A percentile compares a stretch with the other conserved stretches of the same genome.
These are phyloP conservation scores for Podiceps cristatus DNA, from an alignment of 2,113 vertebrate species.

Conservation along the genomic window DNA sequence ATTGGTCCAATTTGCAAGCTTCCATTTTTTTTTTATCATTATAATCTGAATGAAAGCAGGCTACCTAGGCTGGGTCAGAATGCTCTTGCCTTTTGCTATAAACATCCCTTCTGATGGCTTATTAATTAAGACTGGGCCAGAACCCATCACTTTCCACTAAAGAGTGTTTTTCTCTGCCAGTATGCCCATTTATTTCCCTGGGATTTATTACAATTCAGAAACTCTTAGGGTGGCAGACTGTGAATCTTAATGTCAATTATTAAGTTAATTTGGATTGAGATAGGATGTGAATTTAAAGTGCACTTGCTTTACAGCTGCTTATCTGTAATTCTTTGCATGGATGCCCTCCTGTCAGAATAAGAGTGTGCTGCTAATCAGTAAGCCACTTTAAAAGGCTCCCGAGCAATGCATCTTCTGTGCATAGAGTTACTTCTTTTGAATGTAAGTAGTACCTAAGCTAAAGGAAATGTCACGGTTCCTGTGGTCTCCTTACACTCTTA, in stretches of 20 bases:
- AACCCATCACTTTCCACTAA: neutral
- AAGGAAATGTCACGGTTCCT: neutral
- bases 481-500: neutral
- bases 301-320: neutral
- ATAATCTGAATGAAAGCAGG: neutral
- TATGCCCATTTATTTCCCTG: neutral
- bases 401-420: neutral
- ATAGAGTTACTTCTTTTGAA: neutral
- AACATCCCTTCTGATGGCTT: neutral
- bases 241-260: neutral
- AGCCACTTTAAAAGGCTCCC: neutral
- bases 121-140: neutral
- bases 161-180: neutral
- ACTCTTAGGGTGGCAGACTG: neutral
- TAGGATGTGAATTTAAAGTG: neutral
- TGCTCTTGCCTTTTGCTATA: neutral
- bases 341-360: neutral
- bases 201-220: neutral
- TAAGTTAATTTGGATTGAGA: neutral
- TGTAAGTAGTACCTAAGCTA: neutral
- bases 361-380: neutral
- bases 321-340: neutral
- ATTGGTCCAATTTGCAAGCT: neutral
- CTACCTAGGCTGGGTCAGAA: neutral
- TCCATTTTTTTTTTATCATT: neutral